phyloP scores from a whole-genome alignment of 2,888 invertebrate genomes.

The Plagodis pulveraria region DNA sequence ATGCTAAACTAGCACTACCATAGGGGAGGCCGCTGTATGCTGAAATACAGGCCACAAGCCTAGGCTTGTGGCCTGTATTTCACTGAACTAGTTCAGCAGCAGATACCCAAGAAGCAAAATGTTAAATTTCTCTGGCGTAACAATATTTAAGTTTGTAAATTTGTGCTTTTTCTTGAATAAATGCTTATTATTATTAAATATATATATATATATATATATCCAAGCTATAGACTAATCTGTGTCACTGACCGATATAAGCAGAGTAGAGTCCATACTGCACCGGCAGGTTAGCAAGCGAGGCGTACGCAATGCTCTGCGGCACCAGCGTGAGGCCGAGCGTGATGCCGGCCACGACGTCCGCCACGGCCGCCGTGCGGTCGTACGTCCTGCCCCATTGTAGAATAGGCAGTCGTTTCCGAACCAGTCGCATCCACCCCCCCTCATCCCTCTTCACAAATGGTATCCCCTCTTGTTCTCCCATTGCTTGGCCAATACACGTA shows the following conservation, averaged over 20 bases:
- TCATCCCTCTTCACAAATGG: conserved; percentile 32
- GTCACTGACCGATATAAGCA: conserved; percentile 90
- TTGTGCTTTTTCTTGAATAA: too few species aligned
- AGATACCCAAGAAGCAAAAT: too few species aligned
- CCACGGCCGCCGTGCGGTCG: conserved; percentile 87
- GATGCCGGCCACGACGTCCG: conserved; percentile 94
- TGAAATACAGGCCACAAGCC: too few species aligned
- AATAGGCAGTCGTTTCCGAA: conserved; percentile 75
- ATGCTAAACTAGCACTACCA: too few species aligned
- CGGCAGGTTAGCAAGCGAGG: conserved; percentile 92
- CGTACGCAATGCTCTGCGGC: conserved; percentile 97
- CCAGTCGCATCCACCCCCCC: conserved; percentile 41
- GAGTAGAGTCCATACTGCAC: conserved; percentile 97
- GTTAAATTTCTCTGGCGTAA: too few species aligned
- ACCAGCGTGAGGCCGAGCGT: conserved; percentile 96
- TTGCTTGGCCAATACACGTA: conserved; percentile 3
- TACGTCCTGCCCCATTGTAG: conserved; percentile 89
- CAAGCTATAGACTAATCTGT: too few species aligned
- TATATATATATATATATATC: too few species aligned
- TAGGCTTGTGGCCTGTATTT: too few species aligned
- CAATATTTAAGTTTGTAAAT: too few species aligned
- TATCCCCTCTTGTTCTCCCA: conserved; percentile 49
- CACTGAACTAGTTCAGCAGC: too few species aligned
- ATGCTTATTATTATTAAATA: too few species aligned
- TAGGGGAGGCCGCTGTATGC: too few species aligned